A percentile compares a stretch with the other conserved stretches of the same genome.
Evolutionary conservation across 2,888 invertebrate genomes (phyloP).

Genomic region (Eumerus sabulonum): DNA sequence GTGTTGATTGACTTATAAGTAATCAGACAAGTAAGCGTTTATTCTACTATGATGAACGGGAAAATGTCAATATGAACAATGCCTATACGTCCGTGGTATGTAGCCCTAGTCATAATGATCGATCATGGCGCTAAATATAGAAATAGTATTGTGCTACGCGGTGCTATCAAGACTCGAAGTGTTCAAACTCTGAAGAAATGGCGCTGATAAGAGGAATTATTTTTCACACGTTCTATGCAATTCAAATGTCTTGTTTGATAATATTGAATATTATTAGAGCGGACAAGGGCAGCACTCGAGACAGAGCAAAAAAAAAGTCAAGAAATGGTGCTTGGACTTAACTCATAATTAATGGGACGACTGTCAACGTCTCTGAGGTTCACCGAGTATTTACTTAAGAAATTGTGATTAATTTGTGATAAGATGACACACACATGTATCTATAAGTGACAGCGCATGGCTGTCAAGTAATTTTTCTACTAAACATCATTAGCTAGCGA

Average conservation of each 20-base stretch:
- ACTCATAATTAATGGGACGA: too few species aligned
- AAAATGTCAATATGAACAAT: too few species aligned
- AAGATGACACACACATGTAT: conserved; percentile 15
- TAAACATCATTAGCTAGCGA: neutral
- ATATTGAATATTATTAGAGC: conserved; percentile 30
- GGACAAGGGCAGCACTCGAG: conserved; percentile 10
- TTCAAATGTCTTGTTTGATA: conserved; percentile 52
- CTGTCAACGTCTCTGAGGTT: too few species aligned
- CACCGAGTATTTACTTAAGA: conserved; percentile 22
- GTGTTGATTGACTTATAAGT: too few species aligned
- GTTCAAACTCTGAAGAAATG: conserved; percentile 8
- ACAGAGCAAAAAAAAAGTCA: neutral
- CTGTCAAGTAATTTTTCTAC: conserved; percentile 1
- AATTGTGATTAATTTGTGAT: conserved; percentile 56
- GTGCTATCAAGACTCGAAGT: conserved; percentile 36
- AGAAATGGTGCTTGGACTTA: too few species aligned
- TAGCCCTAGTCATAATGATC: conserved; percentile 19
- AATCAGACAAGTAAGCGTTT: too few species aligned
- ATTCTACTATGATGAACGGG: too few species aligned
- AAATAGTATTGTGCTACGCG: conserved; percentile 1
- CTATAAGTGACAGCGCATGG: conserved; percentile 31
- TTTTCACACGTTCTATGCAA: conserved; percentile 50
- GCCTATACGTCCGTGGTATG: neutral
- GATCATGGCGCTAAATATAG: conserved; percentile 22
- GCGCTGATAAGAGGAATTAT: conserved; percentile 47